phyloP scores from a whole-genome alignment of 2,797 vertebrate species.

The Chaetophractus vellerosus region DNA sequence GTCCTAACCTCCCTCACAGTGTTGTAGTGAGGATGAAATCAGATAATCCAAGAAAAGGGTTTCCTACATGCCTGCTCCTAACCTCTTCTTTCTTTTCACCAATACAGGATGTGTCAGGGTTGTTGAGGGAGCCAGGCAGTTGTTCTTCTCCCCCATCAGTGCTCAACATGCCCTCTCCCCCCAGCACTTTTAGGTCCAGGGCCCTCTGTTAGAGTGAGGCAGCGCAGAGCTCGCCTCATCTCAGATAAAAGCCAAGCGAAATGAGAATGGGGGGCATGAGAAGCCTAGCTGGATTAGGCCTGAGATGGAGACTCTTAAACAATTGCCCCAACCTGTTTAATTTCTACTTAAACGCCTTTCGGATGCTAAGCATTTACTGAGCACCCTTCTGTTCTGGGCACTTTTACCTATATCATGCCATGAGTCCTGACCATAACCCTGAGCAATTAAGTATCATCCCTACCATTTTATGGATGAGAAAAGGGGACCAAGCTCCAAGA shows the following conservation, averaged over 20 bases:
- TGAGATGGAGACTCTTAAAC: not conserved
- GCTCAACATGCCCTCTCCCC: not conserved
- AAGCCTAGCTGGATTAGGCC: not conserved
- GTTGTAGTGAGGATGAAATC: not conserved
- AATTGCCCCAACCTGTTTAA: not conserved
- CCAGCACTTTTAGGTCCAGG: not conserved
- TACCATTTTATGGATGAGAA: not conserved
- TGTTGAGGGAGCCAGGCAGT: not conserved
- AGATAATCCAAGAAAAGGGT: not conserved
- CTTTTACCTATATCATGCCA: not conserved
- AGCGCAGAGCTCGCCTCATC: not conserved
- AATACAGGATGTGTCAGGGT: not conserved
- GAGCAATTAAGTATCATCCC: not conserved
- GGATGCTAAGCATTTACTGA: not conserved
- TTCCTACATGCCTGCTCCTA: not conserved
- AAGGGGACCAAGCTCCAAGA: not conserved
- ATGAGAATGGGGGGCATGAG: accelerated
- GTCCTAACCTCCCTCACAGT: too few relatives aligned
- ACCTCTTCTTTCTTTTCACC: not conserved
- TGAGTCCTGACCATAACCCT: not conserved
- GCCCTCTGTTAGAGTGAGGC: not conserved
- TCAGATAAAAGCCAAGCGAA: not conserved
- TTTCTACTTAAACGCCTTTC: not conserved
- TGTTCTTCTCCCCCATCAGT: not conserved
- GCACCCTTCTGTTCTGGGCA: not conserved